Evolutionary conservation across 2,888 invertebrate genomes (phyloP), one percentile per base, ranked within the genome.

Genomic region (Scaptomyza polygonia): DNA sequence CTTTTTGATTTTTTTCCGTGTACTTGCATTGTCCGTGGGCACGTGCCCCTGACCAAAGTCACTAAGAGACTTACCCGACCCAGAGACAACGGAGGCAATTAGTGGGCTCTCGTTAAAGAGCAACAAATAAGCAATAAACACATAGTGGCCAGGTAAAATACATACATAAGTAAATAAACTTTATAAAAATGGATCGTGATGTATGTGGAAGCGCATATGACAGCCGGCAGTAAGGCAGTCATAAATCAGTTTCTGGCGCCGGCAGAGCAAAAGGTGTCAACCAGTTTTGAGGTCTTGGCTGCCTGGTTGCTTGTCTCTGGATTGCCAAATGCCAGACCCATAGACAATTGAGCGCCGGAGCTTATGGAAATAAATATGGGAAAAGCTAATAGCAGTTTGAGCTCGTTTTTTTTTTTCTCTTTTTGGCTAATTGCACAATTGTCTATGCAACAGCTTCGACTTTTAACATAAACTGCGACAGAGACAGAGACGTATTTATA

Each of bases 351-450:
- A 67, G 30, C 34, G 34, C 44, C 54, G 36, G 59, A 18, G 39
- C 67, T 76, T 71, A 76, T 71, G 76, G 59, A 76, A 73, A 74
- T 67, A 43, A 69, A 57, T 71, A 42, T 63, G 56, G 65, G 66
- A 66, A 68, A 78, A 71, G 63, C 67, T 43, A 44, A 63, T 57
- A 72, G 68, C 48, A 64, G 56, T 67, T 78, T 54, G 43, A 21
- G 30, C 40, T 34, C 32, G 34, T 27, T 39, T 30, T 49, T 30
- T 49, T 16, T 3, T 45, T 21, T 27, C 43, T 9, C 57, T 62
- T 62, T 75, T 75, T 77, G 68, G 75, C 77, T 84, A 84, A 84
- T 84, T 84, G 76, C 86, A 85, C 84, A 84, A 87, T 87, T 85
- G 87, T 85, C 83, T 79, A 40, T 63, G 81, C 61, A 47, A 72